Conservation (phyloP, 2,888 invertebrate genomes). For the Dynastes hyllus region DNA sequence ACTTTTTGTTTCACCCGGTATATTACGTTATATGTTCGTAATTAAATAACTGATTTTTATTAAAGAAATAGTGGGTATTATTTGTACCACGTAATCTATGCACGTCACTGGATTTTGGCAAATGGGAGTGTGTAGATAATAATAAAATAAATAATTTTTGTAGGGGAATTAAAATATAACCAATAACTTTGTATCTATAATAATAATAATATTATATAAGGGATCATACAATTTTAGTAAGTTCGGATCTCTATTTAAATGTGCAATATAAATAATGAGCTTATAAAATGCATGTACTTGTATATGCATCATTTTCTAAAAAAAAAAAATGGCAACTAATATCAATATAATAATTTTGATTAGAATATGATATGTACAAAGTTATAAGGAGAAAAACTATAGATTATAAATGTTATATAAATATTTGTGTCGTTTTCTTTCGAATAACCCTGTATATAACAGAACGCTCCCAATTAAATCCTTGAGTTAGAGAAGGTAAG, state of each 20-base stretch:
- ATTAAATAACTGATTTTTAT: too few relatives aligned
- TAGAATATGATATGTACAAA: slow-evolving; percentile 48
- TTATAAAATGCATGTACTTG: slow-evolving; percentile 33
- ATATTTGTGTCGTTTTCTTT: slow-evolving; percentile 9
- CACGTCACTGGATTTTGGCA: too few relatives aligned
- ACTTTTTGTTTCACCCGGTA: too few relatives aligned
- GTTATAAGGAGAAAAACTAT: slow-evolving; percentile 42
- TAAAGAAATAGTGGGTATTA: too few relatives aligned
- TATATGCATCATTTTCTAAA: slow-evolving; percentile 20
- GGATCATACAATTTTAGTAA: slow-evolving; percentile 39
- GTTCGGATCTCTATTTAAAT: slow-evolving; percentile 46
- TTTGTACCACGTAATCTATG: too few relatives aligned
- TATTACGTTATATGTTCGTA: too few relatives aligned
- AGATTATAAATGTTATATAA: slow-evolving; percentile 48
- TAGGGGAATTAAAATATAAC: too few relatives aligned
- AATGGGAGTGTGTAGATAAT: too few relatives aligned
- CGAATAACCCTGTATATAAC: background rate
- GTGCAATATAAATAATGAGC: slow-evolving; percentile 47
- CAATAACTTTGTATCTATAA: too few relatives aligned
- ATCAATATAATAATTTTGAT: slow-evolving; percentile 13
- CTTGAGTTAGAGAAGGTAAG: background rate
- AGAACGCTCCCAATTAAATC: background rate
- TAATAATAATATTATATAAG: slow-evolving; percentile 17
- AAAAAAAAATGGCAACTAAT: slow-evolving; percentile 11
- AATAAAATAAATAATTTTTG: too few relatives aligned